These are phyloP conservation scores for Orius insidiosus DNA, from an alignment of 1,140 invertebrate genomes.

Conservation along the genomic window DNA sequence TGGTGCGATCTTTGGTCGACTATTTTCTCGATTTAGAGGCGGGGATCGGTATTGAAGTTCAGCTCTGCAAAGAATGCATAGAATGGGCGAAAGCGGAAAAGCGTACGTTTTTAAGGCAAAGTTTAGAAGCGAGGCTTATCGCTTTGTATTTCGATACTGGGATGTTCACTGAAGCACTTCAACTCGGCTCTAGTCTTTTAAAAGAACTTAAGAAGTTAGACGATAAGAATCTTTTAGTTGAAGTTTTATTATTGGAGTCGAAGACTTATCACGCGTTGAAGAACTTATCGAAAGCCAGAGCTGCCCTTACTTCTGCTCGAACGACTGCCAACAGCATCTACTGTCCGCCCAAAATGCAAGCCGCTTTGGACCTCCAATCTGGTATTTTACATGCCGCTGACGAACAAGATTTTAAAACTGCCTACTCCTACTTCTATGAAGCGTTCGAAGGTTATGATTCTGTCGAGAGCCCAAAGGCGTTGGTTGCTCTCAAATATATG, in stretches of 20 bases:
- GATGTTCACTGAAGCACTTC: conserved; percentile 72
- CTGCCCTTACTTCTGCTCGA: conserved; percentile 90
- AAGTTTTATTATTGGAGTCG: conserved; percentile 91
- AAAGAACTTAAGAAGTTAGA: conserved; percentile 97
- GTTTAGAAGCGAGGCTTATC: conserved; percentile 81
- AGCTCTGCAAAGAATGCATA: conserved; percentile 92
- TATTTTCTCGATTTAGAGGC: conserved; percentile 94
- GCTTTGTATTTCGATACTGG: conserved; percentile 88
- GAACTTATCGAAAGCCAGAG: conserved; percentile 91
- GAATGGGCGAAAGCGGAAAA: conserved; percentile 98
- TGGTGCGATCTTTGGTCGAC: conserved; percentile 91
- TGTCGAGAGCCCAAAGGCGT: conserved; percentile 76
- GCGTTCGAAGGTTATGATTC: conserved; percentile 99
- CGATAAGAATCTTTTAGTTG: conserved; percentile 96
- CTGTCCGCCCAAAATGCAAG: conserved; percentile 95
- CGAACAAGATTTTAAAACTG: conserved; percentile 98
- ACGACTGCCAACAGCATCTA: conserved; percentile 99
- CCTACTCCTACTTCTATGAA: conserved; percentile 99
- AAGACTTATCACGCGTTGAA: conserved; percentile 96
- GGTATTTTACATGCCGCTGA: conserved; percentile 98
- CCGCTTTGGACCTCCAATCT: conserved; percentile 90
- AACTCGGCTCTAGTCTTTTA: conserved; percentile 65
- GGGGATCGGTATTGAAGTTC: conserved; percentile 74
- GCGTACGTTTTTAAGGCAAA: conserved; percentile 90
- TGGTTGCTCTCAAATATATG: conserved; percentile 97